These are phyloP conservation scores for Saccopteryx bilineata DNA, from an alignment of 2,113 vertebrate species.

Conservation along the genomic window DNA sequence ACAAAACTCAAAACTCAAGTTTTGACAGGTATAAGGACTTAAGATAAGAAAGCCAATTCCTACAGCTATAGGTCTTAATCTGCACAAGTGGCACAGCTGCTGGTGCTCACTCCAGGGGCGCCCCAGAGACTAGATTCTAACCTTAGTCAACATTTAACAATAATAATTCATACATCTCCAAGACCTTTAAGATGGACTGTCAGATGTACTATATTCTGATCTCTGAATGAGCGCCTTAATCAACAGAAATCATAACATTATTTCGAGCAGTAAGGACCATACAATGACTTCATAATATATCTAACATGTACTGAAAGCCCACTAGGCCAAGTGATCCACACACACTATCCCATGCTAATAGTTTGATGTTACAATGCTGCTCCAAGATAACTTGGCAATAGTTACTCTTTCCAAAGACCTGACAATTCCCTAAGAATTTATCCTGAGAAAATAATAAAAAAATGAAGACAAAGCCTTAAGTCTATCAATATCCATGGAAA, in stretches of 20 bases:
- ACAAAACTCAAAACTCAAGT: neutral
- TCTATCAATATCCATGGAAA: neutral
- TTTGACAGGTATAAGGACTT: neutral
- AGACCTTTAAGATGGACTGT: conserved; percentile 38
- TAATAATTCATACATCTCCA: conserved; percentile 16
- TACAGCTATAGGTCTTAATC: neutral
- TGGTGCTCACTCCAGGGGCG: neutral
- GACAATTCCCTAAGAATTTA: neutral
- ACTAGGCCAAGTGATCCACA: neutral
- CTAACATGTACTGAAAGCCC: neutral
- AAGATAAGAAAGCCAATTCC: neutral
- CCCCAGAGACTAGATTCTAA: conserved; percentile 14
- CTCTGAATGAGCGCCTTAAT: neutral
- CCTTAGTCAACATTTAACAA: conserved; percentile 54
- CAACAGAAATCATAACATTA: neutral
- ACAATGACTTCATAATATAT: neutral
- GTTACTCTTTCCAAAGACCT: conserved; percentile 36
- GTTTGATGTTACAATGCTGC: neutral
- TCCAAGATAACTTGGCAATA: neutral
- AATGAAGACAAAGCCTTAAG: neutral
- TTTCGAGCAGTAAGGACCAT: conserved; percentile 15
- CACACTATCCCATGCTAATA: neutral
- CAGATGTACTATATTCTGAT: conserved; percentile 36
- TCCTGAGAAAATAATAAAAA: conserved; percentile 34
- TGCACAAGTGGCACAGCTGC: neutral